A percentile compares a stretch with the other conserved stretches of the same genome.
These are phyloP conservation scores for Styela clava DNA, from an alignment of 23 tunicate species.

Conservation along the genomic window DNA sequence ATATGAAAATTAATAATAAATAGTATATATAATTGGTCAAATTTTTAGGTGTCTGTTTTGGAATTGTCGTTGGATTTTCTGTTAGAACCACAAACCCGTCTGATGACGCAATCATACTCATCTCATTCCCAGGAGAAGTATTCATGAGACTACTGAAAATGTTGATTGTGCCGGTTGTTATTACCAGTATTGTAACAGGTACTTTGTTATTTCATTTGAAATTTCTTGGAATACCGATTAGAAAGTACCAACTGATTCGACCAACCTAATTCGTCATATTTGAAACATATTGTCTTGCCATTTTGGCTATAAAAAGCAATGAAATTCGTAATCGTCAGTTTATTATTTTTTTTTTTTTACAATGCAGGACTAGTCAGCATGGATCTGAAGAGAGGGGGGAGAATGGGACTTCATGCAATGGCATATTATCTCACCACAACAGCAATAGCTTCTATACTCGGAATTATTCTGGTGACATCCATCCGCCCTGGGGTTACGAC, in stretches of 20 bases:
- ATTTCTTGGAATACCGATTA: too few relatives aligned
- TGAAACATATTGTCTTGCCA: too few relatives aligned
- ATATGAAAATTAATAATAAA: too few relatives aligned
- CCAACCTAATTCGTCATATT: too few relatives aligned
- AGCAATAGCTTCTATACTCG: constrained; percentile 61
- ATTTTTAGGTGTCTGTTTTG: constrained; percentile 5
- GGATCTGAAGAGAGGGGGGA: constrained; percentile 61
- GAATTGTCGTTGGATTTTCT: neutral
- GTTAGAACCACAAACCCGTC: constrained; percentile 35
- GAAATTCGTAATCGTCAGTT: too few relatives aligned
- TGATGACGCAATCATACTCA: constrained; percentile 34
- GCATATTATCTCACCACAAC: constrained; percentile 82
- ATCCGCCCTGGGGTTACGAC: constrained; percentile 53
- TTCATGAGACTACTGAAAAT: constrained; percentile 82
- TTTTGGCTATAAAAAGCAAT: too few relatives aligned
- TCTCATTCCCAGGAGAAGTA: constrained; percentile 86
- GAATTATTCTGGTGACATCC: constrained; percentile 55
- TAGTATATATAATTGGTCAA: too few relatives aligned
- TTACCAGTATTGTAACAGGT: constrained; percentile 83
- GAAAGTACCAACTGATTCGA: too few relatives aligned
- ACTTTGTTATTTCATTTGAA: neutral
- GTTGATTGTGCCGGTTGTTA: constrained; percentile 73
- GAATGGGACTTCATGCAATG: constrained; percentile 76
- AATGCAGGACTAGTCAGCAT: constrained; percentile 64
- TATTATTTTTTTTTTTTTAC: too few relatives aligned